Conservation (phyloP, 2,888 invertebrate genomes). For the Blera fallax region DNA sequence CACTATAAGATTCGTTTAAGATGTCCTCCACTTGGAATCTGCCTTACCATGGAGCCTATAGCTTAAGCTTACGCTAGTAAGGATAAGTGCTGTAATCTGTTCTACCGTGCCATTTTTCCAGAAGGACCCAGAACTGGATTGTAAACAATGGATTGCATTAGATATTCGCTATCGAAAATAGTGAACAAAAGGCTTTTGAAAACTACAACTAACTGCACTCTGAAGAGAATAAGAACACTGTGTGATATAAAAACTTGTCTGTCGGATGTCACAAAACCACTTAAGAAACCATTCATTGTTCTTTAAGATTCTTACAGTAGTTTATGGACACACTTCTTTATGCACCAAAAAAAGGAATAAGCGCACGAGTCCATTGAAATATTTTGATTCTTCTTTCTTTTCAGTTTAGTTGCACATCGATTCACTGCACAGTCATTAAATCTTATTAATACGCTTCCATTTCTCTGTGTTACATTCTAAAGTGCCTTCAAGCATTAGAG, state of each 20-base stretch:
- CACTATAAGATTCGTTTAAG: too few species aligned
- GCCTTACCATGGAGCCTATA: too few species aligned
- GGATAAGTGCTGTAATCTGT: too few species aligned
- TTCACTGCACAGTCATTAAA: slow-evolving; percentile 55
- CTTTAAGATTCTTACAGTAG: background rate
- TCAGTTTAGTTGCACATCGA: slow-evolving; percentile 36
- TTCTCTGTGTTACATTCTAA: slow-evolving; percentile 42
- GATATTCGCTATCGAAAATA: too few species aligned
- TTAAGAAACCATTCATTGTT: background rate
- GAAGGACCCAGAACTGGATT: too few species aligned
- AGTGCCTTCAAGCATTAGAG: slow-evolving; percentile 56
- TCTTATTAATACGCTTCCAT: slow-evolving; percentile 63
- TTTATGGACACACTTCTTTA: background rate
- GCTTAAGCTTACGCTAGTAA: too few species aligned
- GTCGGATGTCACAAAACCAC: background rate
- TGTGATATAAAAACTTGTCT: background rate
- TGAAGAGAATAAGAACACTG: too few species aligned
- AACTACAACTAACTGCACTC: too few species aligned
- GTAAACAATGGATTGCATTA: too few species aligned
- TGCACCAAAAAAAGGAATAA: background rate
- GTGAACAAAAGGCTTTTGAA: too few species aligned
- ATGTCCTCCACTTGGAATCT: too few species aligned
- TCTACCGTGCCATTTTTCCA: too few species aligned
- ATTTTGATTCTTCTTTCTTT: slow-evolving; percentile 16
- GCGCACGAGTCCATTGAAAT: slow-evolving; percentile 45